phyloP scores from a whole-genome alignment of 2,797 vertebrate species.

The Falco peregrinus region DNA sequence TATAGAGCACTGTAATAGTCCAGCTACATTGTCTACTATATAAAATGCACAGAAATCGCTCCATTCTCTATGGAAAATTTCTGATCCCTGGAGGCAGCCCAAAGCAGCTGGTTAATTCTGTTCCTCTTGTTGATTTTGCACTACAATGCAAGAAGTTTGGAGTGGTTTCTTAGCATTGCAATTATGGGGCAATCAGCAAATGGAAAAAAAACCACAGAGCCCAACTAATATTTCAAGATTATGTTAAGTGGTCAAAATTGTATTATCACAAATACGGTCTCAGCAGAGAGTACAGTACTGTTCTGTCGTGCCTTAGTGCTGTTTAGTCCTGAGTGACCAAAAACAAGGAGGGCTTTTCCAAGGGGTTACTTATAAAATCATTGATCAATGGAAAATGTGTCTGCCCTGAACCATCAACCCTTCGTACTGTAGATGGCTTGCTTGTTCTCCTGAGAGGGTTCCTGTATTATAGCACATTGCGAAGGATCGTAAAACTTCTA shows the following conservation, averaged over 20 bases:
- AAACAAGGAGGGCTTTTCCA: not conserved
- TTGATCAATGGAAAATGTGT: not conserved
- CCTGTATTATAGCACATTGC: not conserved
- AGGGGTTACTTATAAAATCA: not conserved
- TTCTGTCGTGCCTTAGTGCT: not conserved
- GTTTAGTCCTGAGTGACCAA: not conserved
- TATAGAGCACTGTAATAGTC: not conserved
- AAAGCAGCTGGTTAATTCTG: not conserved
- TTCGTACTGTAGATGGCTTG: not conserved
- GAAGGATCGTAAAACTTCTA: not conserved
- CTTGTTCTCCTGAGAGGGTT: not conserved
- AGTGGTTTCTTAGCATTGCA: not conserved
- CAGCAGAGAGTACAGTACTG: not conserved
- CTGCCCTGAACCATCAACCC: not conserved
- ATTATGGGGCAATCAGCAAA: not conserved
- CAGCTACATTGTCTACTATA: fast-evolving
- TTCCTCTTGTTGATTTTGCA: not conserved
- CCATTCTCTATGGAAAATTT: not conserved
- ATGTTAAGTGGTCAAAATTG: not conserved
- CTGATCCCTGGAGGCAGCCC: not conserved
- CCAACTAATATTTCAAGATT: not conserved
- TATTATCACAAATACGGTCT: not conserved
- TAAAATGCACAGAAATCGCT: not conserved
- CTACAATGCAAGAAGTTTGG: not conserved
- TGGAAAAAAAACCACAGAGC: not conserved